Evolutionary conservation across 2,113 vertebrate genomes (phyloP).

Genomic region (Okapia johnstoni): DNA sequence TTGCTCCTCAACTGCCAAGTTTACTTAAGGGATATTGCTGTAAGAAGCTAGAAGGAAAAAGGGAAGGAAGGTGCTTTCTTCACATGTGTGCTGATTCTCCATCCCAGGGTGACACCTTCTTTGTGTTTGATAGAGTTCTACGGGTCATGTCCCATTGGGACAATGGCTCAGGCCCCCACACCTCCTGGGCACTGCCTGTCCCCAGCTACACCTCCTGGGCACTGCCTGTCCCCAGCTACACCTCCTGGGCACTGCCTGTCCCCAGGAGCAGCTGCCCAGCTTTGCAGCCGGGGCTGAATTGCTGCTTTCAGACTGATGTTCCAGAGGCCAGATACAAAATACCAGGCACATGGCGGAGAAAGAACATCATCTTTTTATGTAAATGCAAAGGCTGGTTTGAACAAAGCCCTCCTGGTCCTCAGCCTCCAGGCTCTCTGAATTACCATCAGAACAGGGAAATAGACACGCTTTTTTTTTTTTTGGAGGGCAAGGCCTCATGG

Average conservation of each 20-base stretch:
- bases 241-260: background rate
- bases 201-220: accelerated
- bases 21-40: background rate
- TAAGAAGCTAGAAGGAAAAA: background rate
- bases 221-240: slow-evolving; percentile 36
- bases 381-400: background rate
- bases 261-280: slow-evolving; percentile 39
- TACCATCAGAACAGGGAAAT: background rate
- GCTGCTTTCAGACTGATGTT: background rate
- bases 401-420: background rate
- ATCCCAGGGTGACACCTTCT: background rate
- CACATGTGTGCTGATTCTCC: background rate
- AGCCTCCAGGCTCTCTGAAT: background rate
- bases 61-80: background rate
- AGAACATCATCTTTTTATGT: background rate
- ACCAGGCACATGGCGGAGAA: background rate
- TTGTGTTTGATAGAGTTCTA: background rate
- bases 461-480: background rate
- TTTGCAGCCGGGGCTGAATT: background rate
- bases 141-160: background rate
- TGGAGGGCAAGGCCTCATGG: accelerated
- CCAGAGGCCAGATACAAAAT: background rate
- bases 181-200: background rate
- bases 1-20: background rate
- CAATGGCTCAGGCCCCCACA: accelerated